Evolutionary conservation across 2,888 invertebrate species (phyloP), one percentile per base, ranked within the genome.

Genomic region (Uropetala carovei): DNA sequence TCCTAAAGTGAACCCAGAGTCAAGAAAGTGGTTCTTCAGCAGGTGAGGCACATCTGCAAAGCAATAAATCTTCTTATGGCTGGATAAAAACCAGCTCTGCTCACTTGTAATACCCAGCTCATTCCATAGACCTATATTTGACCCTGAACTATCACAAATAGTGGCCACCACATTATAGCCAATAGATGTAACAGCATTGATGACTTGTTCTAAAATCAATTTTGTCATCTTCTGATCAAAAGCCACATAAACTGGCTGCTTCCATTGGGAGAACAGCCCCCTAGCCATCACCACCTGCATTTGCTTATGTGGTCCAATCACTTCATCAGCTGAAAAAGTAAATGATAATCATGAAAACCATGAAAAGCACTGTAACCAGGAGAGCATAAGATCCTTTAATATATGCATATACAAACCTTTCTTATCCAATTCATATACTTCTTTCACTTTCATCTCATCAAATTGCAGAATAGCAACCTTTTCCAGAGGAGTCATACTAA

Each of bases 151-250:
- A n/a, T n/a, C 59, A 5, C 92, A 93, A 5, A 94, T 93, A 92
- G 93, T 93, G 5, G 94, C 94, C 8, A 94, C 94, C 27, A 94
- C 94, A 60, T 93, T 92, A 93, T 93, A 94, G 14, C 93, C 93
- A 2, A 93, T 92, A 64, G 92, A 91, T 92, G 94, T 92, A 11
- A 94, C 92, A 27, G 93, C 81, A 7, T 60, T 92, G 60, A 94
- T 93, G 7, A 94, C 60, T 27, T 93, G 59, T 0, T 92, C 14
- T 56, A 94, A 92, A 92, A 94, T 92, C 4, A 93, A 58, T 92
- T 93, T 92, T 30, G 94, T 94, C 91, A 94, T 94, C 92, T 93
- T 94, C 92, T 93, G 86, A 92, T 94, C 94, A 93, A 94, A 94
- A 22, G 92, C 93, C 18, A 93, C 89, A 91, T 92, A 94, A 30